Evolutionary conservation across 1,140 invertebrate genomes (phyloP).

Genomic region (Pissodes strobi): DNA sequence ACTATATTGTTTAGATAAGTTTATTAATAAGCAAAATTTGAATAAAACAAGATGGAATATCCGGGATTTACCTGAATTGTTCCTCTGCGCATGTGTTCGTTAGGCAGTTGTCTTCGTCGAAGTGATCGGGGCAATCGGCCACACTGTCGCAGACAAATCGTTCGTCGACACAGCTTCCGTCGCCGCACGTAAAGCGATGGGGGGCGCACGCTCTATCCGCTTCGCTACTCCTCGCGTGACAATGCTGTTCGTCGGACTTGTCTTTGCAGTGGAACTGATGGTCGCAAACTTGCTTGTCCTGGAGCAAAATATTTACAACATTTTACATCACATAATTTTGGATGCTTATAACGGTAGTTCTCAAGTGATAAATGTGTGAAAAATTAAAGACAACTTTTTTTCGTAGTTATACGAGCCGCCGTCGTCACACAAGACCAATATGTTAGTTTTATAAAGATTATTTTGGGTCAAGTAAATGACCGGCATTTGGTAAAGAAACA

Average conservation of each 20-base stretch:
- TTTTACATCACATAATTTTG: too few species aligned
- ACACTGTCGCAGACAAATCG: slow-evolving; percentile 72
- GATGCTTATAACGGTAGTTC: too few species aligned
- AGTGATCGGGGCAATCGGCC: slow-evolving; percentile 75
- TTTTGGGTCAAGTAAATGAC: too few species aligned
- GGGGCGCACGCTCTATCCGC: slow-evolving; percentile 38
- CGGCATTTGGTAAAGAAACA: background rate
- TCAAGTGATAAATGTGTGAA: too few species aligned
- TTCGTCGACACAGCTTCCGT: slow-evolving; percentile 66
- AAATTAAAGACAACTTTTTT: too few species aligned
- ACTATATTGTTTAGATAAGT: too few species aligned
- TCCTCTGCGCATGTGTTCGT: slow-evolving; percentile 45
- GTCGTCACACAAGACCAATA: too few species aligned
- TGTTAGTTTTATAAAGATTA: too few species aligned
- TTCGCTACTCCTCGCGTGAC: slow-evolving; percentile 51
- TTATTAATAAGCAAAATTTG: too few species aligned
- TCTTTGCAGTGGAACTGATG: slow-evolving; percentile 74
- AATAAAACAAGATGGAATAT: too few species aligned
- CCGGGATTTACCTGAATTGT: slow-evolving; percentile 55
- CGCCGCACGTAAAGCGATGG: slow-evolving; percentile 60
- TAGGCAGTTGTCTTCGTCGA: slow-evolving; percentile 66
- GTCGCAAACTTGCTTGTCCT: slow-evolving; percentile 67
- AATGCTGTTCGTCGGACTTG: slow-evolving; percentile 75
- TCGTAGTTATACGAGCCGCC: too few species aligned
- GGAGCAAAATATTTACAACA: background rate